Evolutionary conservation across 2,113 vertebrate genomes (phyloP).

Genomic region (Cygnus buccinator): DNA sequence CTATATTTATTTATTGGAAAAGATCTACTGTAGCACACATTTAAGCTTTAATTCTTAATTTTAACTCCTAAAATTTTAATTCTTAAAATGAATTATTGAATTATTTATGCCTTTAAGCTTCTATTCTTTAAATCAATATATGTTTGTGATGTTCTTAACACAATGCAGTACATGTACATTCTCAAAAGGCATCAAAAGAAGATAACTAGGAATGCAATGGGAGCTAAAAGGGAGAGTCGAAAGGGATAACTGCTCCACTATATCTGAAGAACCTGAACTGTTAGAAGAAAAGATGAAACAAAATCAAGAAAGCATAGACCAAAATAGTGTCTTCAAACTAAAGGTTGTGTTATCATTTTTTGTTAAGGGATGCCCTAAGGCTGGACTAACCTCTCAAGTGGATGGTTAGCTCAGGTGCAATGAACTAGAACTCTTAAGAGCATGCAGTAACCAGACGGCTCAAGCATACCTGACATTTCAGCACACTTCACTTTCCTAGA

Average conservation of each 20-base stretch:
- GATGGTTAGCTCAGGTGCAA: background rate
- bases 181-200: background rate
- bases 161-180: background rate
- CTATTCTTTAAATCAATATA: background rate
- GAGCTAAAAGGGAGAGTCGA: background rate
- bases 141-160: background rate
- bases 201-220: background rate
- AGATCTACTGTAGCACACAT: background rate
- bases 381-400: background rate
- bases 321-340: background rate
- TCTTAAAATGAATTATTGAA: background rate
- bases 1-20: background rate
- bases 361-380: background rate
- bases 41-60: background rate
- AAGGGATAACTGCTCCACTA: background rate
- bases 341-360: background rate
- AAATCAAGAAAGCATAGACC: background rate
- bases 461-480: background rate
- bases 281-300: background rate
- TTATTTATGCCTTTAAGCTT: background rate
- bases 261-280: background rate
- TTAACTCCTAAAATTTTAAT: background rate
- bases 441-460: background rate
- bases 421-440: background rate
- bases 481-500: background rate